These are phyloP conservation scores for Unio pictorum DNA, from an alignment of 2,888 invertebrate species.

Conservation along the genomic window DNA sequence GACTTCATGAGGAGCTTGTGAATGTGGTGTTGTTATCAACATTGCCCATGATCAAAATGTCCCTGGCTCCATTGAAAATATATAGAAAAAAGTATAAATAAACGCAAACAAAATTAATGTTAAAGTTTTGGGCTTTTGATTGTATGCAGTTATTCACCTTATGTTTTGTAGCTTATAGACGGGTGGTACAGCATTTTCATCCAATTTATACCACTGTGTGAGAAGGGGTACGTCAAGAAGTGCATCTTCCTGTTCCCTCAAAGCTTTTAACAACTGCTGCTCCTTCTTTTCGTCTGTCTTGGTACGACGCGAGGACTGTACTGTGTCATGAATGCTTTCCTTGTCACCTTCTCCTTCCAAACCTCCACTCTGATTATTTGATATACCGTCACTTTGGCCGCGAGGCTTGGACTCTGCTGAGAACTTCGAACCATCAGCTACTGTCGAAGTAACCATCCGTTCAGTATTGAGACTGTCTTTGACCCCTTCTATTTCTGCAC, in stretches of 20 bases:
- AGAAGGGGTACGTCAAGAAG: constrained; percentile 67
- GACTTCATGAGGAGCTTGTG: too few relatives aligned
- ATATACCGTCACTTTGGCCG: not conserved
- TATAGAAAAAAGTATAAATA: not conserved
- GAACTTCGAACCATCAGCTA: not conserved
- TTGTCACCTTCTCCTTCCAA: constrained; percentile 1
- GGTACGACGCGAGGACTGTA: constrained; percentile 4
- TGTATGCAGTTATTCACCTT: constrained; percentile 37
- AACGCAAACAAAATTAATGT: not conserved
- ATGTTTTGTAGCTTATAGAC: constrained; percentile 59
- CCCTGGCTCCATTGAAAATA: too few relatives aligned
- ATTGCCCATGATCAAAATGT: too few relatives aligned
- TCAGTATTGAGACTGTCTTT: constrained; percentile 8
- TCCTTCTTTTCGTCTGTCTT: constrained; percentile 31
- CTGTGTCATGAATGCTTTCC: not conserved
- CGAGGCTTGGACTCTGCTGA: not conserved
- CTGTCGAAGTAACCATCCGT: constrained; percentile 2
- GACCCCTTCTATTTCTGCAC: constrained; percentile 32
- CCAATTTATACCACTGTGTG: constrained; percentile 70
- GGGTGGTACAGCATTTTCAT: constrained; percentile 66
- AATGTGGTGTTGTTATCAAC: too few relatives aligned
- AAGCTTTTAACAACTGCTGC: constrained; percentile 34
- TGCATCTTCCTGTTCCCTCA: constrained; percentile 45
- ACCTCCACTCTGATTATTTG: constrained; percentile 3
- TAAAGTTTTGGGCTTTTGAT: not conserved